Evolutionary conservation across 2,797 vertebrate species (phyloP).

Genomic region (Sebastes trivittatus): DNA sequence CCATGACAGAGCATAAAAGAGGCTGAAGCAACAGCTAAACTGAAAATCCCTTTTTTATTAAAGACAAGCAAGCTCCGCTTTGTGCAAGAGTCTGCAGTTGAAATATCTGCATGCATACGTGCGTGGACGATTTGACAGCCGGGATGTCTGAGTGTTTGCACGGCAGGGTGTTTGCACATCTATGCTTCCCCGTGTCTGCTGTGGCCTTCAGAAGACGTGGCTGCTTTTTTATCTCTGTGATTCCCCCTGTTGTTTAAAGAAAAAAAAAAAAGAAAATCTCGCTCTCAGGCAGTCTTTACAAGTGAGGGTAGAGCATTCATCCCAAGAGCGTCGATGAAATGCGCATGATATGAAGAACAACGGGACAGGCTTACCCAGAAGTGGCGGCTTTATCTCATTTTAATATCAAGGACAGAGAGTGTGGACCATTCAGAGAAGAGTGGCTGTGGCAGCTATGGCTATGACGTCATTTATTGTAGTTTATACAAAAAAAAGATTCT

Average conservation of each 20-base stretch:
- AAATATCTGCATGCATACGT: background rate
- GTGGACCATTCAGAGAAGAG: background rate
- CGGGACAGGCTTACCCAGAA: constrained; percentile 3
- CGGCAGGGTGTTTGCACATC: background rate
- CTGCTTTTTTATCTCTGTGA: constrained; percentile 24
- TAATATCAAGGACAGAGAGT: constrained; percentile 24
- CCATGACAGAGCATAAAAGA: background rate
- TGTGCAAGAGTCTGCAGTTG: background rate
- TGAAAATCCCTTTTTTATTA: constrained; percentile 28
- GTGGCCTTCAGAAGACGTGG: constrained; percentile 23
- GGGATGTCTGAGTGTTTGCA: background rate
- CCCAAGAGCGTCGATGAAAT: constrained; percentile 17
- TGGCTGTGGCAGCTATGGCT: background rate
- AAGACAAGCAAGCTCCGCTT: background rate
- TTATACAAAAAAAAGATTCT: background rate
- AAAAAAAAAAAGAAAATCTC: background rate
- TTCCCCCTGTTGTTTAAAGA: constrained; percentile 9
- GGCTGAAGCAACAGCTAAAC: constrained; percentile 6
- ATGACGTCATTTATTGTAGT: background rate
- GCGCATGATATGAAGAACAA: constrained; percentile 13
- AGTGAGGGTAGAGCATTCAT: constrained; percentile 18
- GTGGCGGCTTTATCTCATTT: constrained; percentile 25
- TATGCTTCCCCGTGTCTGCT: constrained; percentile 12
- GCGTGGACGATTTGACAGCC: background rate
- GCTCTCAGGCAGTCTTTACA: constrained; percentile 1